phyloP scores from a whole-genome alignment of 1,140 invertebrate genomes.

The Himalopsyche phryganea region DNA sequence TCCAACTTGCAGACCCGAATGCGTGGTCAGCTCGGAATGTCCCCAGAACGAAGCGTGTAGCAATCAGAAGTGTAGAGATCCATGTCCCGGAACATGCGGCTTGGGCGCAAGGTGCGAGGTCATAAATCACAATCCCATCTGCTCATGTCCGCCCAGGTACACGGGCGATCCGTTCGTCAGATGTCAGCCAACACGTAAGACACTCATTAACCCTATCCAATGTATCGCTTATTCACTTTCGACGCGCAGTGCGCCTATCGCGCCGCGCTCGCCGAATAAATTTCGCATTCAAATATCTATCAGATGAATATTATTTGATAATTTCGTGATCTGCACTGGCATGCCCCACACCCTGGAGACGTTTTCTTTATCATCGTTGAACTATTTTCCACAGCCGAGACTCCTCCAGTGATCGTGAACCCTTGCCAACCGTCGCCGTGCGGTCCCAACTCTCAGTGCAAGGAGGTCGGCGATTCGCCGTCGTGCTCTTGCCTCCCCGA shows the following conservation, averaged over 20 bases:
- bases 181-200: slow-evolving; percentile 55
- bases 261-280: slow-evolving; percentile 34
- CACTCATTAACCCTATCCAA: background rate
- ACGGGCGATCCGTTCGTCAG: slow-evolving; percentile 64
- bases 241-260: no score
- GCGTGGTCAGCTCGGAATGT: slow-evolving; percentile 58
- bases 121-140: slow-evolving; percentile 64
- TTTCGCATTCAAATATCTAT: slow-evolving; percentile 21
- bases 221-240: slow-evolving; percentile 2
- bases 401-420: slow-evolving; percentile 51
- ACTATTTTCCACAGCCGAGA: slow-evolving; percentile 51
- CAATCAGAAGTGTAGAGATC: slow-evolving; percentile 61
- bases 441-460: slow-evolving; percentile 72
- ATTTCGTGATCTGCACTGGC: no score
- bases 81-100: slow-evolving; percentile 63
- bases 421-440: slow-evolving; percentile 68
- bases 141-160: slow-evolving; percentile 57
- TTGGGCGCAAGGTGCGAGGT: slow-evolving; percentile 60
- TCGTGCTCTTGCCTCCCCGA: slow-evolving; percentile 64
- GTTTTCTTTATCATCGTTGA: no score
- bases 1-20: slow-evolving; percentile 59
- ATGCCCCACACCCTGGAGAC: no score
- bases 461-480: slow-evolving; percentile 54
- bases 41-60: slow-evolving; percentile 54
- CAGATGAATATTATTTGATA: no score